phyloP scores from a whole-genome alignment of 2,888 invertebrate genomes.

The Phorcus lineatus region DNA sequence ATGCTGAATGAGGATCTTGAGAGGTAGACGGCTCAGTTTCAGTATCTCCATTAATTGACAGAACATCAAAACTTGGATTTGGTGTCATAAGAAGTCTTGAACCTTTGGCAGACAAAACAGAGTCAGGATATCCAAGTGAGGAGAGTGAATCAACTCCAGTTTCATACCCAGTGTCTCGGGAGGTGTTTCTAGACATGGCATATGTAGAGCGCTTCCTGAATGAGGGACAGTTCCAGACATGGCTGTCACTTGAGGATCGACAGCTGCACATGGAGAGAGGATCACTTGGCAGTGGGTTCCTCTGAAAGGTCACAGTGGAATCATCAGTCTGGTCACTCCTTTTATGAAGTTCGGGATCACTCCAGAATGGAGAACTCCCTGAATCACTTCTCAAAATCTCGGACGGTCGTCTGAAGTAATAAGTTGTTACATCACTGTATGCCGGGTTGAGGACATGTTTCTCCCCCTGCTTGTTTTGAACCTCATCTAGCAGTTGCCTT shows the following conservation, averaged over 20 bases:
- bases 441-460: background rate
- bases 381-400: background rate
- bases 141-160: background rate
- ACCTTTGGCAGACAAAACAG: background rate
- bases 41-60: background rate
- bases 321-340: background rate
- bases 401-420: constrained; percentile 20
- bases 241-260: background rate
- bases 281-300: constrained; percentile 2
- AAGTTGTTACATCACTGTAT: constrained; percentile 22
- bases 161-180: background rate
- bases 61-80: constrained; percentile 14
- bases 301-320: background rate
- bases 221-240: too few relatives aligned
- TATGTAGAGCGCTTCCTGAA: too few relatives aligned
- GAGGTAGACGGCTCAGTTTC: background rate
- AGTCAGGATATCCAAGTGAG: background rate
- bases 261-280: background rate
- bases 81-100: background rate
- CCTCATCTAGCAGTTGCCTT: background rate
- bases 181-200: background rate
- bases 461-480: background rate
- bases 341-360: background rate
- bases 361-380: background rate
- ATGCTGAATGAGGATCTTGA: background rate